phyloP scores from a whole-genome alignment of 2,113 vertebrate species.

The Callithrix jacchus region DNA sequence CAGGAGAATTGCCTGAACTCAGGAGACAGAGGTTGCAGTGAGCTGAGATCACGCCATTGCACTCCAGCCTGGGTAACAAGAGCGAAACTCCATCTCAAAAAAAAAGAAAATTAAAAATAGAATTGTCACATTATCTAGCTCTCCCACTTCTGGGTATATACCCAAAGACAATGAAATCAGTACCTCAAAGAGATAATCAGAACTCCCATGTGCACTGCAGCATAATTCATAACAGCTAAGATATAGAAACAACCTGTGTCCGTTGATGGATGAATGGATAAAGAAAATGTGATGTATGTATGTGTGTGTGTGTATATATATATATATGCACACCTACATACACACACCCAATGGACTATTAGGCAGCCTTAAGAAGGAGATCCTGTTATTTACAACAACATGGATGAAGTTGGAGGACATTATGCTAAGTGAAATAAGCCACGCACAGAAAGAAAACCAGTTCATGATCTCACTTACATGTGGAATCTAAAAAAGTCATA shows the following conservation, averaged over 20 bases:
- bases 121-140: background rate
- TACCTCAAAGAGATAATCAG: background rate
- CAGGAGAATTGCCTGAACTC: no score
- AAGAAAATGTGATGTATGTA: background rate
- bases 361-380: background rate
- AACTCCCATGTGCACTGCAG: background rate
- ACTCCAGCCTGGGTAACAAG: no score
- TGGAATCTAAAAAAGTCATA: background rate
- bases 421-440: background rate
- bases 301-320: no score
- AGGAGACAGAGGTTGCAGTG: no score
- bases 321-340: background rate
- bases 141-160: background rate
- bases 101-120: background rate
- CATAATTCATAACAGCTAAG: background rate
- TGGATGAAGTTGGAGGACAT: background rate
- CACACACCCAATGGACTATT: background rate
- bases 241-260: background rate
- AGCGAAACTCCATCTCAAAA: no score
- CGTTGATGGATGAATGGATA: background rate
- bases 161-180: background rate
- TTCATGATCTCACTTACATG: background rate
- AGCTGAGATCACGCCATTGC: no score
- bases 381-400: background rate
- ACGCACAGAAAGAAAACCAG: background rate